Evolutionary conservation across 2,113 vertebrate species (phyloP).

Genomic region (Hyla sarda): DNA sequence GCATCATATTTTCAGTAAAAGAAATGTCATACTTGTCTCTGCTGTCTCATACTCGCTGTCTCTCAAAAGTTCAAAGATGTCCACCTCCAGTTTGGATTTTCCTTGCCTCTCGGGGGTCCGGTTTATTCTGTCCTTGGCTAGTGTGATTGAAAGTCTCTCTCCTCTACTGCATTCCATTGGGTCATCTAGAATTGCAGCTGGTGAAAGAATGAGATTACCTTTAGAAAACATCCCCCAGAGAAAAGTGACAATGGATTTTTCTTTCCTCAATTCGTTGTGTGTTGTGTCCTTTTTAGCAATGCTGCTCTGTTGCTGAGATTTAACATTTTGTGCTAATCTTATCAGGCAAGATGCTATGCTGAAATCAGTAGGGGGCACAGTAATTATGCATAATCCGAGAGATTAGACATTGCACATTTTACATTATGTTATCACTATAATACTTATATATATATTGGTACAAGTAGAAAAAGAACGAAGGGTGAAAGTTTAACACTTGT

Average conservation of each 20-base stretch:
- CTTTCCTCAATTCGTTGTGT: background rate
- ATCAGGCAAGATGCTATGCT: background rate
- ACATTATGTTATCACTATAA: background rate
- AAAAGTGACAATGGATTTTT: background rate
- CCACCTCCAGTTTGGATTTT: conserved; percentile 91
- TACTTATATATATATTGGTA: background rate
- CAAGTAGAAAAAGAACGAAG: background rate
- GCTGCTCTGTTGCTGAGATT: background rate
- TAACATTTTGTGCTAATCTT: background rate
- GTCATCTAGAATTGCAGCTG: conserved; percentile 93
- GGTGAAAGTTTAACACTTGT: background rate
- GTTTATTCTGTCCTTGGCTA: conserved; percentile 97
- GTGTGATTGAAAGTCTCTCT: conserved; percentile 94
- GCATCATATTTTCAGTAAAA: background rate
- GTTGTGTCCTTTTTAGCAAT: background rate
- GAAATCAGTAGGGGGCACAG: background rate
- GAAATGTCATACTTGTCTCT: conserved; percentile 87
- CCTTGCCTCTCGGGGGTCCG: conserved; percentile 87
- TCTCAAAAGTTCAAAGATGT: conserved; percentile 96
- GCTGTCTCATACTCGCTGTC: conserved; percentile 98
- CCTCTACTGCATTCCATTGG: conserved; percentile 99
- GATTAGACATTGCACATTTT: background rate
- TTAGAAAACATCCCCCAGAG: background rate
- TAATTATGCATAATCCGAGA: background rate
- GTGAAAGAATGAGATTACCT: conserved; percentile 32